These are phyloP conservation scores for Neosalanx taihuensis DNA, from an alignment of 2,797 vertebrate genomes.

Conservation along the genomic window DNA sequence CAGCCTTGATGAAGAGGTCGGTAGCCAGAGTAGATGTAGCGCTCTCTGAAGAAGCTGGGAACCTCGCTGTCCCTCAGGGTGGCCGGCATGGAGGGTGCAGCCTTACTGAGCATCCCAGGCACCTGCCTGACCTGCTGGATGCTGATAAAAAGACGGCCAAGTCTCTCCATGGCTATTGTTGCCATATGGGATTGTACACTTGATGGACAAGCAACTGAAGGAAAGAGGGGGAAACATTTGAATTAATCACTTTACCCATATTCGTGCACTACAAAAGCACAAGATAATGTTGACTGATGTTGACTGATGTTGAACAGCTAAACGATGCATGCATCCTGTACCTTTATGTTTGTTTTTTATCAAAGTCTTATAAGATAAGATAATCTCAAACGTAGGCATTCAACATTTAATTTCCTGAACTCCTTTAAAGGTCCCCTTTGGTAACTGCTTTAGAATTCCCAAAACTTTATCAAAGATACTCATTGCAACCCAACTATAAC, in stretches of 20 bases:
- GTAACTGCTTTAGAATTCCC: background rate
- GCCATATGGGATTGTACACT: constrained; percentile 66
- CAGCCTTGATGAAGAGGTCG: constrained; percentile 79
- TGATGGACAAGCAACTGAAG: background rate
- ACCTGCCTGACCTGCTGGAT: constrained; percentile 69
- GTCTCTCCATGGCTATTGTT: constrained; percentile 70
- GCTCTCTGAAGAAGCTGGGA: constrained; percentile 81
- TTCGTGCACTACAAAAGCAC: background rate
- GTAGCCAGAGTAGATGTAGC: constrained; percentile 79
- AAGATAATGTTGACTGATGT: too few relatives aligned
- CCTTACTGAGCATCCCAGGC: constrained; percentile 64
- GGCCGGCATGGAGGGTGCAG: constrained; percentile 62
- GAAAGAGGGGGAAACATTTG: background rate
- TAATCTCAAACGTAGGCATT: background rate
- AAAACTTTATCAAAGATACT: background rate
- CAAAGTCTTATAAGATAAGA: background rate
- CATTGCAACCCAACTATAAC: too few relatives aligned
- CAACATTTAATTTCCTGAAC: background rate
- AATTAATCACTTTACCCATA: background rate
- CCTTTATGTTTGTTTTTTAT: background rate
- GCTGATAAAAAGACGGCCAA: constrained; percentile 74
- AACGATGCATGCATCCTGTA: background rate
- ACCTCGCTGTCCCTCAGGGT: constrained; percentile 79
- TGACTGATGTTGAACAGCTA: too few relatives aligned
- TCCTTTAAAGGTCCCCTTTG: background rate